phyloP scores from a whole-genome alignment of 2,888 invertebrate genomes.

The Sesia apiformis region DNA sequence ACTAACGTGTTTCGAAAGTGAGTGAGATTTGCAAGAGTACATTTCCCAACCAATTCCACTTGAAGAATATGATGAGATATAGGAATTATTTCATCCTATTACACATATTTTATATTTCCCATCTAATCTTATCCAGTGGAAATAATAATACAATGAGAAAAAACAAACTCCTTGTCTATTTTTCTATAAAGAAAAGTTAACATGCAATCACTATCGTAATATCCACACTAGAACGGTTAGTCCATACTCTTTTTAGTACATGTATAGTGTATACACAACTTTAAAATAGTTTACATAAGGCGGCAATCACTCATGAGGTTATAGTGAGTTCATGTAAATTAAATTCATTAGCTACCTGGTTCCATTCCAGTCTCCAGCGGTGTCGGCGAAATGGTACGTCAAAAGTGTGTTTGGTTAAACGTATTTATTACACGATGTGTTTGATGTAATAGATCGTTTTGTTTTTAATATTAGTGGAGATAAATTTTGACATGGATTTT shows the following conservation, averaged over 20 bases:
- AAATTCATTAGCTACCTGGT: constrained; percentile 51
- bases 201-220: too few species aligned
- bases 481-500: not conserved
- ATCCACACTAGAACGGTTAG: not conserved
- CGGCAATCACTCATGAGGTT: constrained; percentile 46
- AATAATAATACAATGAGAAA: too few species aligned
- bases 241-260: not conserved
- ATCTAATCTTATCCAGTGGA: too few species aligned
- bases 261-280: not conserved
- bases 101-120: too few species aligned
- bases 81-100: too few species aligned
- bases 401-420: constrained; percentile 3
- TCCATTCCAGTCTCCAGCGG: constrained; percentile 15
- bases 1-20: too few species aligned
- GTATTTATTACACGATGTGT: constrained; percentile 1
- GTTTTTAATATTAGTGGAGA: not conserved
- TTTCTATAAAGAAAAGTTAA: too few species aligned
- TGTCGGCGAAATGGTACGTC: constrained; percentile 15
- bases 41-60: too few species aligned
- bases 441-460: not conserved
- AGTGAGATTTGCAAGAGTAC: too few species aligned
- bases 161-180: too few species aligned
- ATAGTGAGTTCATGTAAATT: constrained; percentile 62
- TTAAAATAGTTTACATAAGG: constrained; percentile 32
- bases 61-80: too few species aligned